These are phyloP conservation scores for Macropus fuliginosus DNA, from an alignment of 2,797 vertebrate genomes.

Conservation along the genomic window DNA sequence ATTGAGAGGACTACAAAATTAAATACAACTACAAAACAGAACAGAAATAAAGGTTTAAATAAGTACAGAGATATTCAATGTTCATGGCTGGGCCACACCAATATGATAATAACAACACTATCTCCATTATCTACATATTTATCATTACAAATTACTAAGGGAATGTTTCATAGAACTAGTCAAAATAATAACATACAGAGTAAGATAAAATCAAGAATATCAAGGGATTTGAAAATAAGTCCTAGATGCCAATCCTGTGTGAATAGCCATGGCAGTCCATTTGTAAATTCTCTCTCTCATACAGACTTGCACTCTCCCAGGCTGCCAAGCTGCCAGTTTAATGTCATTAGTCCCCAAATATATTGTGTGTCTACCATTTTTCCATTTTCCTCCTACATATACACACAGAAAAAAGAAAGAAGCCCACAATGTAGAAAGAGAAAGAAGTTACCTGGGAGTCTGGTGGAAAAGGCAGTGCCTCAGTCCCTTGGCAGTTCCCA, in stretches of 20 bases:
- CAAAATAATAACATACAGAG: background rate
- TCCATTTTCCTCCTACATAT: conserved; percentile 7
- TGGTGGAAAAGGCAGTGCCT: conserved; percentile 46
- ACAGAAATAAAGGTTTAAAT: background rate
- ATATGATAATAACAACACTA: background rate
- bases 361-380: background rate
- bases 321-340: conserved; percentile 23
- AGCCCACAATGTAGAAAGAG: conserved; percentile 60
- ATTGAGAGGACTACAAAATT: background rate
- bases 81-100: background rate
- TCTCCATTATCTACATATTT: background rate
- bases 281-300: conserved; percentile 34
- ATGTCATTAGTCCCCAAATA: background rate
- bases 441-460: conserved; percentile 63
- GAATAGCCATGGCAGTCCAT: background rate
- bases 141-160: background rate
- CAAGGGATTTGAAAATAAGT: background rate
- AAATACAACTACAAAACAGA: background rate
- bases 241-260: conserved; percentile 41
- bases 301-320: background rate
- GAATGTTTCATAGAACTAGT: background rate
- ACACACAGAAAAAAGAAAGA: background rate
- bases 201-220: background rate
- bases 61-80: background rate
- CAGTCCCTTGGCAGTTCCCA: background rate